Base-by-base conservation (phyloP, 1,140 invertebrate genomes). In the Aricia agestis region DNA sequence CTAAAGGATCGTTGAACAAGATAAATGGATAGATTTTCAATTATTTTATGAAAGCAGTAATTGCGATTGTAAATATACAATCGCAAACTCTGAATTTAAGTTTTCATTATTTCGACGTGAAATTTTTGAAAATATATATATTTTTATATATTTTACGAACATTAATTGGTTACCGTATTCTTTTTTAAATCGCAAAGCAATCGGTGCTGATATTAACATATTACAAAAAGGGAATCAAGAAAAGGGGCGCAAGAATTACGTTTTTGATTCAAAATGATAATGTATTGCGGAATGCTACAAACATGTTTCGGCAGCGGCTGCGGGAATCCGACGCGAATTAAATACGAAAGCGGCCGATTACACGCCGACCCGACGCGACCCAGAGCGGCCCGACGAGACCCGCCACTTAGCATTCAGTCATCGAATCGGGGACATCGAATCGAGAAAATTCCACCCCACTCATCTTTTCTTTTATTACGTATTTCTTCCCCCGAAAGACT, bases 381-480 rank as follows among this genome's bases (percentile, higher is more conserved):
- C 36, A 0, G 6, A 2, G 36, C 36, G 36, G 6, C 36, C 36
- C 82, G 86, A 75, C 71, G 76, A 79, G 77, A 63, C 19, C 18
- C 18, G 73, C 78, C 76, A 89, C 87, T 90, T 87, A 78, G 86
- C 80, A 90, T 88, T 90, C 88, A 87, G 81, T 80, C 81, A 86
- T 87, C 88, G 88, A 84, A 90, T 86, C 82, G 83, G 80, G 82
- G 84, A 88, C 86, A 88, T 84, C 85, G 86, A 86, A 86, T 88
- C 84, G 87, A 84, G 84, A 82, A 87, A 90, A 90, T 89, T 90
- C 84, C 83, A 81, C 85, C 78, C 77, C 81, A 79, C 83, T 87
- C 82, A 89, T 89, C 85, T 87, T 89, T 87, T 84, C 85, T 84
- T 85, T 84, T 82, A 81, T 86, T 82, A 78, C 84, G 82, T 84